These are phyloP conservation scores for Molothrus aeneus DNA, from an alignment of 2,797 vertebrate species.

Conservation along the genomic window DNA sequence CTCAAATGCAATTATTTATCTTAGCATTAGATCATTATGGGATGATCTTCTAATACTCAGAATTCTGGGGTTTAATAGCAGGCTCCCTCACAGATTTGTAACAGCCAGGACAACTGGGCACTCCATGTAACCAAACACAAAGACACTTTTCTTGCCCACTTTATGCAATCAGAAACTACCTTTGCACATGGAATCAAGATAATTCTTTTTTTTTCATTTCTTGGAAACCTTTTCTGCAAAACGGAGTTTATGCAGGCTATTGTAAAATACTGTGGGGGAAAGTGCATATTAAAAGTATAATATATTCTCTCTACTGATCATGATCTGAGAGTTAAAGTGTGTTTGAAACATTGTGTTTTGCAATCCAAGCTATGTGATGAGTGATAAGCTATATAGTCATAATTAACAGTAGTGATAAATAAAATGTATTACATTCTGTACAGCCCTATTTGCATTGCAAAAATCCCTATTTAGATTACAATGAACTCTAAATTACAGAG, in stretches of 20 bases:
- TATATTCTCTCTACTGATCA: slow-evolving; percentile 45
- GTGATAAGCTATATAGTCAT: slow-evolving; percentile 41
- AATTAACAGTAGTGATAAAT: slow-evolving; percentile 52
- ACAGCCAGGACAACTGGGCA: background rate
- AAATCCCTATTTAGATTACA: slow-evolving; percentile 57
- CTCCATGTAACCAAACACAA: background rate
- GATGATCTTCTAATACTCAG: background rate
- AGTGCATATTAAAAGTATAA: background rate
- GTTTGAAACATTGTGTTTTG: slow-evolving; percentile 49
- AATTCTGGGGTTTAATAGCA: background rate
- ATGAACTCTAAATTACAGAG: slow-evolving; percentile 58
- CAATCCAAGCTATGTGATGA: slow-evolving; percentile 47
- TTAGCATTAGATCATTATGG: background rate
- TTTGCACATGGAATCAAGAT: background rate
- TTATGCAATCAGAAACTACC: background rate
- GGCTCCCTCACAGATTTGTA: background rate
- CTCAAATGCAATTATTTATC: background rate
- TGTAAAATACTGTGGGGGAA: slow-evolving; percentile 7
- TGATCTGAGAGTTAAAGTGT: slow-evolving; percentile 43
- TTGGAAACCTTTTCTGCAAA: background rate
- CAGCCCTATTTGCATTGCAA: slow-evolving; percentile 60
- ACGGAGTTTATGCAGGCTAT: background rate
- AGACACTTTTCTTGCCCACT: background rate
- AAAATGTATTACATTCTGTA: slow-evolving; percentile 38
- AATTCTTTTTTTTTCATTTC: background rate